Conservation (phyloP, 2,888 invertebrate genomes). For the Slavum lentiscoides region DNA sequence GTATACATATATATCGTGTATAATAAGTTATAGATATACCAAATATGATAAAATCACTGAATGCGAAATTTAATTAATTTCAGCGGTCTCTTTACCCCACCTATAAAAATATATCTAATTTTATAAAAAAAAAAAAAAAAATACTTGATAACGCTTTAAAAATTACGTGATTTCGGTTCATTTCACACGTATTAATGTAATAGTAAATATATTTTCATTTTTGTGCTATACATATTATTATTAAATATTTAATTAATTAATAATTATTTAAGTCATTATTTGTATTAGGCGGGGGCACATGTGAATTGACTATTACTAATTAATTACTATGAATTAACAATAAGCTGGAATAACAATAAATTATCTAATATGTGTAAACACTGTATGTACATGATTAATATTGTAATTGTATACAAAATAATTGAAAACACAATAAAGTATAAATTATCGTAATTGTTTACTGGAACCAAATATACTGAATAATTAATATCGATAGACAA, state of each 20-base stretch:
- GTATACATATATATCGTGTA: neutral
- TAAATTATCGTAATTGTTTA: constrained; percentile 30
- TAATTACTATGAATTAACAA: too few relatives aligned
- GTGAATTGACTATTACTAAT: too few relatives aligned
- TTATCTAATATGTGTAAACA: neutral
- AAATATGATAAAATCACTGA: neutral
- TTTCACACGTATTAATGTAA: too few relatives aligned
- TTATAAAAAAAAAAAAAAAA: neutral
- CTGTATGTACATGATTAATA: constrained; percentile 2
- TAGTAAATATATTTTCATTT: too few relatives aligned
- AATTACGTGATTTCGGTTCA: too few relatives aligned
- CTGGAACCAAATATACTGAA: constrained; percentile 17
- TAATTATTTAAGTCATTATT: too few relatives aligned
- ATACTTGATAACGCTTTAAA: neutral
- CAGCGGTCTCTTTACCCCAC: neutral
- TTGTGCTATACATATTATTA: too few relatives aligned
- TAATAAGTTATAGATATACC: neutral
- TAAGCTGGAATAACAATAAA: too few relatives aligned
- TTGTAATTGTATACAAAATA: neutral
- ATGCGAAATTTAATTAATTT: neutral
- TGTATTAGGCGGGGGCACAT: too few relatives aligned
- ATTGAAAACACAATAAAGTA: neutral
- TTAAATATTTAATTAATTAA: too few relatives aligned
- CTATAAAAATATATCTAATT: neutral
- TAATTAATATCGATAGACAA: neutral